phyloP scores from a whole-genome alignment of 2,113 vertebrate species.

The Dipodomys merriami region DNA sequence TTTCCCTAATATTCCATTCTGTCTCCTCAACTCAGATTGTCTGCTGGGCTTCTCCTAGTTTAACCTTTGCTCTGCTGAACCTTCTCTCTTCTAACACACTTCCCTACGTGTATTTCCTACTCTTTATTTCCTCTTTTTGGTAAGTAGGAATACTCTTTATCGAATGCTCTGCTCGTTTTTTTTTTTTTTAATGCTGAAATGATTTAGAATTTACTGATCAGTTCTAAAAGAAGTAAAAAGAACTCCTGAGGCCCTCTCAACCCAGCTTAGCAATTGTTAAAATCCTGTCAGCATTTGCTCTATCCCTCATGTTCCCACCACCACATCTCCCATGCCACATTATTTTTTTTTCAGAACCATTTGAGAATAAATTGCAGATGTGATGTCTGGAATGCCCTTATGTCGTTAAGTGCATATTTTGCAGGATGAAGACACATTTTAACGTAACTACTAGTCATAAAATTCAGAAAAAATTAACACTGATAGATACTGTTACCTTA shows the following conservation, averaged over 20 bases:
- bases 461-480: conserved; percentile 3
- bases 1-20: background rate
- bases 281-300: background rate
- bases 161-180: background rate
- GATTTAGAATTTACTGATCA: conserved; percentile 19
- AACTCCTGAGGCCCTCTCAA: background rate
- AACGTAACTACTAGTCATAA: background rate
- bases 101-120: background rate
- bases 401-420: conserved; percentile 46
- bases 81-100: background rate
- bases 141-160: conserved; percentile 30
- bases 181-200: background rate
- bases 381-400: background rate
- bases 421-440: background rate
- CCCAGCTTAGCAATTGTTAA: background rate
- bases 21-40: background rate
- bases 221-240: conserved; percentile 25
- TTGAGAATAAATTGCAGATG: background rate
- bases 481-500: background rate
- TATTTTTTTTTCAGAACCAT: conserved; percentile 17
- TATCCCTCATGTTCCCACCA: background rate
- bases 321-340: background rate
- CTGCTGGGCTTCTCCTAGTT: background rate
- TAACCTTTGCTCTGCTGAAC: background rate
- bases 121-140: conserved; percentile 14